Evolutionary conservation across 2,797 vertebrate species (phyloP).

Genomic region (Corythornis leucogaster): DNA sequence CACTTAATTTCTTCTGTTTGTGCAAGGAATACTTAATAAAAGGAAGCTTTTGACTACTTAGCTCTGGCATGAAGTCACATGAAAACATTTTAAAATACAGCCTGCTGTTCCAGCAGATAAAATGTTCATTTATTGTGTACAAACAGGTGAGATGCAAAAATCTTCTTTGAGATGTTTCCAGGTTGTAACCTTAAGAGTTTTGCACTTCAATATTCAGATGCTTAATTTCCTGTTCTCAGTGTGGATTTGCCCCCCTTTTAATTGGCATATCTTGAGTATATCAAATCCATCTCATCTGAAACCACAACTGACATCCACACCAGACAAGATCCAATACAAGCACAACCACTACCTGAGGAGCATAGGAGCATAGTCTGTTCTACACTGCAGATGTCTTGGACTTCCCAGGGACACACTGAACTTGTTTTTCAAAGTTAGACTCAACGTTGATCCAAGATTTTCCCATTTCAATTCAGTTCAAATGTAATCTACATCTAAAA

Average conservation of each 20-base stretch:
- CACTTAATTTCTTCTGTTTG: not conserved
- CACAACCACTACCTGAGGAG: not conserved
- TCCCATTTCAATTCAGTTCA: not conserved
- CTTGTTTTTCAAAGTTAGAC: not conserved
- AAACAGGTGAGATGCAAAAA: not conserved
- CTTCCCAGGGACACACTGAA: not conserved
- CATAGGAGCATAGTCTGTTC: not conserved
- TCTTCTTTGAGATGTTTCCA: not conserved
- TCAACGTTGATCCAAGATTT: not conserved
- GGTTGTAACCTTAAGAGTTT: not conserved
- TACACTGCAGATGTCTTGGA: not conserved
- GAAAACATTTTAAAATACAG: not conserved
- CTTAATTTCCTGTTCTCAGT: not conserved
- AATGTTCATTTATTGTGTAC: not conserved
- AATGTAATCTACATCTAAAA: not conserved
- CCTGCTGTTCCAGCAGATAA: not conserved
- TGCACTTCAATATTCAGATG: not conserved
- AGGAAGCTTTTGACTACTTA: not conserved
- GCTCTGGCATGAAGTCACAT: not conserved
- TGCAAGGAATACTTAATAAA: not conserved
- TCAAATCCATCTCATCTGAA: not conserved
- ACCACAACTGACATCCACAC: not conserved
- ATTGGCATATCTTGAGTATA: not conserved
- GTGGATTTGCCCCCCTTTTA: not conserved
- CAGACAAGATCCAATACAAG: not conserved